Conservation (phyloP, 2,797 vertebrate species). For the Siniperca scherzeri region DNA sequence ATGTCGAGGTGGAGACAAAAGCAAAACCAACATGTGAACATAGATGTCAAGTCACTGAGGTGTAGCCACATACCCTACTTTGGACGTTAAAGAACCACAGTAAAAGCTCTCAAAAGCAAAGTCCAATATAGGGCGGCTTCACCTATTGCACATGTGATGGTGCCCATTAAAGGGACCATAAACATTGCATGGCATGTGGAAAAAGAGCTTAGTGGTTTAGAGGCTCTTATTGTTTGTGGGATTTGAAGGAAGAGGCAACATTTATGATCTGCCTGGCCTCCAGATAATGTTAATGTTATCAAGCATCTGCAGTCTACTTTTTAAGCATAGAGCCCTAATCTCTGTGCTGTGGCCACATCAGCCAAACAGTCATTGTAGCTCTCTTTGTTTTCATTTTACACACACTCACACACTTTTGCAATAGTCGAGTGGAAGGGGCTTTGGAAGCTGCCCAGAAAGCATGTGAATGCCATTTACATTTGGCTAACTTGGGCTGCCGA, state of each 20-base stretch:
- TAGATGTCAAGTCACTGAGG: conserved; percentile 37
- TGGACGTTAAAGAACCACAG: conserved; percentile 20
- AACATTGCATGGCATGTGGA: conserved; percentile 45
- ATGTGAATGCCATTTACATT: conserved; percentile 3
- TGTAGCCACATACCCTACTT: conserved; percentile 42
- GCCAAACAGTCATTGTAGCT: background rate
- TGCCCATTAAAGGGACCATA: conserved; percentile 62
- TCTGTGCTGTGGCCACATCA: background rate
- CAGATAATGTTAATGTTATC: conserved; percentile 13
- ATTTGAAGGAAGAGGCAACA: conserved; percentile 31
- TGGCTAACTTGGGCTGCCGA: conserved; percentile 1
- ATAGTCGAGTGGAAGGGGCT: background rate
- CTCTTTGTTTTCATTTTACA: background rate
- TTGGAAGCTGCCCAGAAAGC: conserved; percentile 25
- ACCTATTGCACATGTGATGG: conserved; percentile 60
- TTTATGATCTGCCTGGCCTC: conserved; percentile 25
- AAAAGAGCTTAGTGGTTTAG: conserved; percentile 47
- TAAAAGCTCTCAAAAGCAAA: conserved; percentile 56
- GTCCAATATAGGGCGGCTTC: conserved; percentile 47
- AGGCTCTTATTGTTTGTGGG: conserved; percentile 49
- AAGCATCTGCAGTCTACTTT: conserved; percentile 6
- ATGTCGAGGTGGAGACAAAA: conserved; percentile 14
- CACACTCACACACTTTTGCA: background rate
- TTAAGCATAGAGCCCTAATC: conserved; percentile 3
- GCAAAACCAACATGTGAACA: conserved; percentile 19